Percentiles rank a stretch among this genome's conserved stretches.
Evolutionary conservation across 2,113 vertebrate species (phyloP).

Genomic region (Misgurnus anguillicaudatus): DNA sequence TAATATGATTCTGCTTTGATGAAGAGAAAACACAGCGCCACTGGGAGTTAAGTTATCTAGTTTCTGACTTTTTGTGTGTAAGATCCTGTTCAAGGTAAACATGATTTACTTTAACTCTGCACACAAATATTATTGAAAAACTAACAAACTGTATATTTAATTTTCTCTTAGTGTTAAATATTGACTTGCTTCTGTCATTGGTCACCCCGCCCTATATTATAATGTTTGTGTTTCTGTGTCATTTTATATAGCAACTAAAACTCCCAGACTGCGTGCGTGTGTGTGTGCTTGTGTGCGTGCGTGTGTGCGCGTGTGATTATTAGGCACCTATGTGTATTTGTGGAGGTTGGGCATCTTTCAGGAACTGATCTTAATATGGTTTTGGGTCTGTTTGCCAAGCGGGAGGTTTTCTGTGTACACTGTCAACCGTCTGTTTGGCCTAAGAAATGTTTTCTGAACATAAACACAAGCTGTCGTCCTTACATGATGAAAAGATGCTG

Average conservation of each 20-base stretch:
- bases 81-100: too few relatives aligned
- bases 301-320: too few relatives aligned
- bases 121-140: constrained; percentile 11
- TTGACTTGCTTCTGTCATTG: constrained; percentile 17
- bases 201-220: neutral
- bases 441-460: constrained; percentile 25
- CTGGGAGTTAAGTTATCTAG: too few relatives aligned
- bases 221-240: constrained; percentile 14
- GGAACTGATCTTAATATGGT: constrained; percentile 11
- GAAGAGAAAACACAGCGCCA: too few relatives aligned
- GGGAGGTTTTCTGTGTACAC: constrained; percentile 38
- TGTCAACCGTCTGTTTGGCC: constrained; percentile 16
- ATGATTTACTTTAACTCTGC: neutral
- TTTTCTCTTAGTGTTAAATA: constrained; percentile 17
- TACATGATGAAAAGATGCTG: neutral
- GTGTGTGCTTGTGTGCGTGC: neutral
- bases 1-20: too few relatives aligned
- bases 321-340: constrained; percentile 9
- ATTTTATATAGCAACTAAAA: neutral
- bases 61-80: too few relatives aligned
- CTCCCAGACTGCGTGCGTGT: neutral
- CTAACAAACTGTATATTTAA: neutral
- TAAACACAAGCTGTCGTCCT: neutral
- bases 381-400: constrained; percentile 42
- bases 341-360: constrained; percentile 16